phyloP scores from a whole-genome alignment of 2,797 vertebrate species.

The Cyclopterus lumpus region DNA sequence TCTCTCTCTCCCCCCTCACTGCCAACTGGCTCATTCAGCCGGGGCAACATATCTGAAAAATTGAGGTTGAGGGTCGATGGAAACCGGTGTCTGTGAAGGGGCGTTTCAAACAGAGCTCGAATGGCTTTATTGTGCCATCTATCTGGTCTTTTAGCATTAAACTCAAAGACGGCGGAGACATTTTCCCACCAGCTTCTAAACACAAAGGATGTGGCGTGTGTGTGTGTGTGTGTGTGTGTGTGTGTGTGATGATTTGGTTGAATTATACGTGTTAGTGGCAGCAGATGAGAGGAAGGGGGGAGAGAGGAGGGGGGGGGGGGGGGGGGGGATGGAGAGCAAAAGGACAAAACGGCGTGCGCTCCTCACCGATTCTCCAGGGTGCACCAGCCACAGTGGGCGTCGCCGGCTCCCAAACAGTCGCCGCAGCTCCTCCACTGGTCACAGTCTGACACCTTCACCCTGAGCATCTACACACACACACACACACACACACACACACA shows the following conservation, averaged over 20 bases:
- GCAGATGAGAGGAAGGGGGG: slow-evolving; percentile 6
- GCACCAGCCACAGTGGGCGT: slow-evolving; percentile 97
- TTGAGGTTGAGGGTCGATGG: slow-evolving; percentile 40
- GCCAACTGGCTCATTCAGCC: slow-evolving; percentile 54
- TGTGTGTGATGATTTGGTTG: slow-evolving; percentile 43
- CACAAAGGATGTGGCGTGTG: slow-evolving; percentile 30
- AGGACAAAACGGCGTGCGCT: background rate
- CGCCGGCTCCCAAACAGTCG: slow-evolving; percentile 89
- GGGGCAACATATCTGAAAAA: slow-evolving; percentile 46
- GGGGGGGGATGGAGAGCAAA: too few relatives aligned
- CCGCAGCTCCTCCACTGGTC: slow-evolving; percentile 86
- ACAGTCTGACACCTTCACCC: slow-evolving; percentile 92
- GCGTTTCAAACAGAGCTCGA: background rate
- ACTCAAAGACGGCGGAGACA: background rate
- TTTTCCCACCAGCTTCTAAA: slow-evolving; percentile 15
- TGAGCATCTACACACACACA: slow-evolving; percentile 84
- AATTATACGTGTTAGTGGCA: slow-evolving; percentile 39
- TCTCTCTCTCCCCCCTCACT: too few relatives aligned
- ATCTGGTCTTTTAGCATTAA: slow-evolving; percentile 29
- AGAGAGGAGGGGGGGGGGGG: slow-evolving; percentile 3
- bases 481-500: too few relatives aligned
- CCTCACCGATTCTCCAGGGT: slow-evolving; percentile 93
- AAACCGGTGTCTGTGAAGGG: slow-evolving; percentile 41
- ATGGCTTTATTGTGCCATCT: slow-evolving; percentile 26
- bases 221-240: background rate